Evolutionary conservation across 2,888 invertebrate genomes (phyloP), one percentile per base, ranked within the genome.

Genomic region (Trissolcus brochymenae): DNA sequence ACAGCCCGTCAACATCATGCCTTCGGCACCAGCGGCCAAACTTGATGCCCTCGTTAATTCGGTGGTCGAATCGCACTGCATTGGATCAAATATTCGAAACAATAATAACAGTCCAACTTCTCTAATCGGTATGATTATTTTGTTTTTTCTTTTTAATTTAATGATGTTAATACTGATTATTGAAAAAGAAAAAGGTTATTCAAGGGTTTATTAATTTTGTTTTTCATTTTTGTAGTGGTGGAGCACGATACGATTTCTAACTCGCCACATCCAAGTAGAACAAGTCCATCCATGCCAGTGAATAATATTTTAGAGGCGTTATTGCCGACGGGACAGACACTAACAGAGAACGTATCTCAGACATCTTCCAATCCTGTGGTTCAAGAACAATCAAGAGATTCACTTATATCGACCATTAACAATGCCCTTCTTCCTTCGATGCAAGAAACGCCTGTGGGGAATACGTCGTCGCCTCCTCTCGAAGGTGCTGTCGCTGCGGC

Each of bases 261-360:
- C 40, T 73, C 80, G 14, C 74, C 81, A 11, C 81, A 79, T 80
- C 87, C 90, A 16, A 90, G 90, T 2, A 91, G 90, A 66, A 91
- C 90, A 84, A 91, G 91, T 50, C 91, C 92, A 62, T 91, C 91
- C 3, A 91, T 92, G 19, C 92, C 93, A 51, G 93, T 93, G 82
- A 94, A 94, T 80, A 93, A 92, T 16, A 93, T 94, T 68, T 90
- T 94, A 71, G 93, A 93, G 86, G 94, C 94, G 11, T 51, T 79
- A 16, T 72, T 81, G 43, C 83, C 81, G 9, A 62, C 70, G 4
- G 60, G 70, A 6, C 76, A 72, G 17, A 61, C 76, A 13, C 41
- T 78, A 4, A 3, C 73, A 4, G 78, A 79, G 40, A 73, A 7
- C 29, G 71, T 49, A 17, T 68, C 60, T 11, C 4, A 62, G 53